Evolutionary conservation across 2,113 vertebrate species (phyloP).

Genomic region (Cisticola juncidis): DNA sequence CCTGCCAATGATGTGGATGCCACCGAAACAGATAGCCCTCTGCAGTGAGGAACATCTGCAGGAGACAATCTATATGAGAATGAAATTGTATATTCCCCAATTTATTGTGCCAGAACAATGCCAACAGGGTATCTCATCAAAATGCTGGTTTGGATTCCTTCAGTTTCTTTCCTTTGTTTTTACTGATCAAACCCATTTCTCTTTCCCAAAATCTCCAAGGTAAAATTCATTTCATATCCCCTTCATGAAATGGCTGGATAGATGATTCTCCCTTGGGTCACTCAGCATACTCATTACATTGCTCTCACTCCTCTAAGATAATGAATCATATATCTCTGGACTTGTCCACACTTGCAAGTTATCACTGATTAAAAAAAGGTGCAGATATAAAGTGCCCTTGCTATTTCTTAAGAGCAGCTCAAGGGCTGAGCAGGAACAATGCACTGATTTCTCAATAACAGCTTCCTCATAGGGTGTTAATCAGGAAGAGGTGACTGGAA

Average conservation of each 20-base stretch:
- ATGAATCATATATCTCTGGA: neutral
- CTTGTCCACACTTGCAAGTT: slow-evolving; percentile 24
- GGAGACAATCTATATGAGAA: neutral
- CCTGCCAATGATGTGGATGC: neutral
- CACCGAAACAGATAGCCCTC: neutral
- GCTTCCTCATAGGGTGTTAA: neutral
- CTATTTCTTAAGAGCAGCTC: neutral
- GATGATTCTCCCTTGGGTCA: neutral
- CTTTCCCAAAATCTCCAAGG: neutral
- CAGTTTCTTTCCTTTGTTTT: neutral
- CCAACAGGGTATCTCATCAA: neutral
- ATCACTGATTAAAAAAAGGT: neutral
- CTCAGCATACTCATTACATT: neutral
- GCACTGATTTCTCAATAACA: neutral
- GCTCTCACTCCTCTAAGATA: neutral
- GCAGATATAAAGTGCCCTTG: neutral
- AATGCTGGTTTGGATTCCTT: neutral
- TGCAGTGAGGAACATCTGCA: neutral
- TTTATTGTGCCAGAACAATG: neutral
- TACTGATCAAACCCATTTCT: neutral
- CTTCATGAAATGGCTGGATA: neutral
- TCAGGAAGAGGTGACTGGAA: neutral
- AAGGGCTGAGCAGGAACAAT: neutral
- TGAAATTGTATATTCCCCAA: neutral
- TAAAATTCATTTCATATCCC: neutral